Percentiles rank a stretch among this genome's conserved stretches.
Conservation (phyloP, 2,797 vertebrate genomes). For the Alectoris magna region DNA sequence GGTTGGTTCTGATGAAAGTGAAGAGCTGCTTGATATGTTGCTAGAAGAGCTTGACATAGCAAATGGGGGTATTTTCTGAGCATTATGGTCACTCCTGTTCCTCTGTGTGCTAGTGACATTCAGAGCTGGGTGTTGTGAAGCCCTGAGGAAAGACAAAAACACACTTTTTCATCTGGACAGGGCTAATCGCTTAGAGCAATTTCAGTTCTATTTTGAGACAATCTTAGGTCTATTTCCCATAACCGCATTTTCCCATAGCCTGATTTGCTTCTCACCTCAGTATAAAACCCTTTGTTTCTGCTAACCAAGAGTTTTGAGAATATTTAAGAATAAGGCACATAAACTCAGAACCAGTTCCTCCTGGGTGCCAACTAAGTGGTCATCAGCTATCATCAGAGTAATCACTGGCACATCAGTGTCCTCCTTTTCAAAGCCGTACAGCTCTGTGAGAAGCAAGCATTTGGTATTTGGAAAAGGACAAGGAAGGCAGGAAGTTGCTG, state of each 20-base stretch:
- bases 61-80: conserved; percentile 48
- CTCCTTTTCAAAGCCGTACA: background rate
- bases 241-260: background rate
- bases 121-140: conserved; percentile 76
- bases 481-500: background rate
- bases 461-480: background rate
- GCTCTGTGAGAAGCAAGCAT: background rate
- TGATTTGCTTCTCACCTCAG: background rate
- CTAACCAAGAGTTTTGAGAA: background rate
- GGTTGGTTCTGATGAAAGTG: conserved; percentile 62
- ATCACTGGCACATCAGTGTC: background rate
- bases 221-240: background rate
- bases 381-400: background rate
- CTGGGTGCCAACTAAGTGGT: background rate
- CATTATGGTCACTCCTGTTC: conserved; percentile 47
- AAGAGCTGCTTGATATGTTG: conserved; percentile 57
- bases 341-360: background rate
- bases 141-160: conserved; percentile 67
- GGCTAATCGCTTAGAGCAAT: conserved; percentile 11
- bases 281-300: background rate
- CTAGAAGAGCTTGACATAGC: conserved; percentile 65
- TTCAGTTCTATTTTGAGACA: background rate
- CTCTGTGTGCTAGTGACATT: conserved; percentile 60
- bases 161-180: conserved; percentile 40
- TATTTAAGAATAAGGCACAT: background rate